These are phyloP conservation scores for Micoletzkya japonica DNA, from an alignment of 2,888 invertebrate species.

Conservation along the genomic window DNA sequence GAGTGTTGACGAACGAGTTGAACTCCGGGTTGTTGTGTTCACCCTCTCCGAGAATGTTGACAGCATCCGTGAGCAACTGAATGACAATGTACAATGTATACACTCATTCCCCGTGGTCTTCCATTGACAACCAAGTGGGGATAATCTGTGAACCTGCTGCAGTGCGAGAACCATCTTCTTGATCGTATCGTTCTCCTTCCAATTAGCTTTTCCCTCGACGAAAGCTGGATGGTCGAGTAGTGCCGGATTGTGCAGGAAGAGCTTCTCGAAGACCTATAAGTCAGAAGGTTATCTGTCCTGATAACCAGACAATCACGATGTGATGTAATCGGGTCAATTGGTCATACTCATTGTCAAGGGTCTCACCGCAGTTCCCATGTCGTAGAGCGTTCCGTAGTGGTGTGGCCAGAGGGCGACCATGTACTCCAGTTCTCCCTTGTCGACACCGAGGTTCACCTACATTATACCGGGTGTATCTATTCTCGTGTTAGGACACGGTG, in stretches of 20 bases:
- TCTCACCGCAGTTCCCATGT: slow-evolving; percentile 19
- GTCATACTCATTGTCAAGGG: neutral
- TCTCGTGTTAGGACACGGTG: neutral
- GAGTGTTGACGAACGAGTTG: neutral
- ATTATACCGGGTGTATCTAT: neutral
- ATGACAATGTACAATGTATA: too few relatives aligned
- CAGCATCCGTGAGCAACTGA: slow-evolving; percentile 22
- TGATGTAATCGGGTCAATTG: neutral
- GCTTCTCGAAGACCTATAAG: slow-evolving; percentile 6
- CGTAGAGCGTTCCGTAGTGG: slow-evolving; percentile 23
- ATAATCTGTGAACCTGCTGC: slow-evolving; percentile 25
- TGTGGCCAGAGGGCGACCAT: slow-evolving; percentile 14
- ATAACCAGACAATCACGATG: neutral
- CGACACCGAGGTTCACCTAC: slow-evolving; percentile 7
- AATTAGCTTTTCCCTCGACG: neutral
- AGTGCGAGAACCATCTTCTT: slow-evolving; percentile 22
- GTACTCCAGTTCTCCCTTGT: neutral
- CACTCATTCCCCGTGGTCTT: too few relatives aligned
- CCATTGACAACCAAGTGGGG: too few relatives aligned
- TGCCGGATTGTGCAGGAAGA: slow-evolving; percentile 11
- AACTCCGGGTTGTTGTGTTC: neutral
- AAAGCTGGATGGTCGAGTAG: slow-evolving; percentile 3
- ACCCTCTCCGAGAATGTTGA: slow-evolving; percentile 11
- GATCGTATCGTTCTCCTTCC: slow-evolving; percentile 15
- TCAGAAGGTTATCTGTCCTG: neutral